These are phyloP conservation scores for Sarcophaga bullata DNA, from an alignment of 1,140 invertebrate species.

Conservation along the genomic window DNA sequence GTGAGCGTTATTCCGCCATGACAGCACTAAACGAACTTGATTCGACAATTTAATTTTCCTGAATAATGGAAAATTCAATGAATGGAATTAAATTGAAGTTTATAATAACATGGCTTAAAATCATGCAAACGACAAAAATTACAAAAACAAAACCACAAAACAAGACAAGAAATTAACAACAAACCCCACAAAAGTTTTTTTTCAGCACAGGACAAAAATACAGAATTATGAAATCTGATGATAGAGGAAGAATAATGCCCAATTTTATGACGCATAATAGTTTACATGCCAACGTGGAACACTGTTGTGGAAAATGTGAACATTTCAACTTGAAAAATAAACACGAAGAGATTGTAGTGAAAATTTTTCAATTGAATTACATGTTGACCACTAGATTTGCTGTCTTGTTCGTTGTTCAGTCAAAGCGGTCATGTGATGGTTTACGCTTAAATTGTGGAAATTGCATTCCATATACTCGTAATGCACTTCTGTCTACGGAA, in stretches of 20 bases:
- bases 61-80: slow-evolving; percentile 41
- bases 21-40: too few species aligned
- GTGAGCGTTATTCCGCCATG: too few species aligned
- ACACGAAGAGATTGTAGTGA: neutral
- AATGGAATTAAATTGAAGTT: slow-evolving; percentile 40
- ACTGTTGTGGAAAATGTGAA: too few species aligned
- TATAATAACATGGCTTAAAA: slow-evolving; percentile 30
- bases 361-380: slow-evolving; percentile 35
- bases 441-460: too few species aligned
- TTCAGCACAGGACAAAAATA: neutral
- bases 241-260: neutral
- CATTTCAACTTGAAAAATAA: neutral
- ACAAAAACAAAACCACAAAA: neutral
- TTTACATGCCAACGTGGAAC: too few species aligned
- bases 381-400: slow-evolving; percentile 24
- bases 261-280: neutral
- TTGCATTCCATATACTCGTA: too few species aligned
- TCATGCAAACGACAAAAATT: neutral
- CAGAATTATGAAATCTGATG: slow-evolving; percentile 2
- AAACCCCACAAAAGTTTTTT: too few species aligned
- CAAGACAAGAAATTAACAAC: neutral
- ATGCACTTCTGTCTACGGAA: too few species aligned
- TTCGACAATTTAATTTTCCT: slow-evolving; percentile 38
- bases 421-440: too few species aligned
- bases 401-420: neutral